phyloP scores from a whole-genome alignment of 2,113 vertebrate species.

The Aramus guarauna region DNA sequence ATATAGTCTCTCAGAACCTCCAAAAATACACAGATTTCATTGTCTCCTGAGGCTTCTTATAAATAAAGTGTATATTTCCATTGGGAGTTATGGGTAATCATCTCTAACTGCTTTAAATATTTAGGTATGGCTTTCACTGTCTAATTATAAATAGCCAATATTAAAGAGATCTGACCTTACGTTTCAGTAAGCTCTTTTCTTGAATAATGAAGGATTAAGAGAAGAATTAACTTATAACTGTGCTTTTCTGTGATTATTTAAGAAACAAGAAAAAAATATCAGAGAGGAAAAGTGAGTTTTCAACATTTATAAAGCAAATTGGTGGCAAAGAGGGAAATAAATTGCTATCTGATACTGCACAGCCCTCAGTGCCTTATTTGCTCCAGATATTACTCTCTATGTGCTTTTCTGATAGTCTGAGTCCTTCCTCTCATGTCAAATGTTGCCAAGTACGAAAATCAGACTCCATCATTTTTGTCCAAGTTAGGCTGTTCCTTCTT shows the following conservation, averaged over 20 bases:
- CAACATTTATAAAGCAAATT: neutral
- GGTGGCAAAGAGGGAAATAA: neutral
- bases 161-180: neutral
- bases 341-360: neutral
- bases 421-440: neutral
- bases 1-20: neutral
- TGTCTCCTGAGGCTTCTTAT: neutral
- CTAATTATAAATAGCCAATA: neutral
- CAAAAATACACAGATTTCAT: neutral
- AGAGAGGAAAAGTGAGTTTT: neutral
- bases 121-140: neutral
- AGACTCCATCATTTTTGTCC: neutral
- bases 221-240: neutral
- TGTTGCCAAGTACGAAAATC: neutral
- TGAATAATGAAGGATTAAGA: neutral
- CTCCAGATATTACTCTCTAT: neutral
- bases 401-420: neutral
- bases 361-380: neutral
- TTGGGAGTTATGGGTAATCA: neutral
- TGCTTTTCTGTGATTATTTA: neutral
- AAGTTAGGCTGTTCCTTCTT: neutral
- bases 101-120: conserved; percentile 17
- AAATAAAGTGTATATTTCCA: neutral
- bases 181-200: neutral
- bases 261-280: neutral